Conservation (phyloP, 92 coral and sea anemone genomes). For the Palythoa grandis region DNA sequence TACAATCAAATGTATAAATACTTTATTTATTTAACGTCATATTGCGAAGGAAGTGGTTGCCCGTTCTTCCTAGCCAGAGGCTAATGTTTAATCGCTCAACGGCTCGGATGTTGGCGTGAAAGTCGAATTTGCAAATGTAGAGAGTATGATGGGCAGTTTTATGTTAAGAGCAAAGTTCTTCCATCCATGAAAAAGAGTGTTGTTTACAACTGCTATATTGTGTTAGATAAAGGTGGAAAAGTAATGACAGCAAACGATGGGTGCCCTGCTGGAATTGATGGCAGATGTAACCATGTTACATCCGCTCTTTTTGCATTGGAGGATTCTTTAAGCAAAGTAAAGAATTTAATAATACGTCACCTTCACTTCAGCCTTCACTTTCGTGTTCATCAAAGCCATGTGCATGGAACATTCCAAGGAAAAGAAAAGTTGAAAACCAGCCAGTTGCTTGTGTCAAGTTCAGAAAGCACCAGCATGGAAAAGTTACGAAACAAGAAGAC, state of each 20-base stretch:
- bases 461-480: slow-evolving; percentile 55
- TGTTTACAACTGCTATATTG: slow-evolving; percentile 51
- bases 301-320: slow-evolving; percentile 61
- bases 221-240: slow-evolving; percentile 43
- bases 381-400: slow-evolving; percentile 68
- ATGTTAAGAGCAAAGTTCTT: slow-evolving; percentile 57
- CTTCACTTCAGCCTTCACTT: slow-evolving; percentile 27
- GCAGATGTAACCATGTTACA: slow-evolving; percentile 70
- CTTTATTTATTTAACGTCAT: too few species aligned
- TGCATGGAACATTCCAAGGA: slow-evolving; percentile 68
- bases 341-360: slow-evolving; percentile 25
- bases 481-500: slow-evolving; percentile 35
- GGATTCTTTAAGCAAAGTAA: slow-evolving; percentile 55
- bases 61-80: too few species aligned
- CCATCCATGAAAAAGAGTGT: slow-evolving; percentile 57
- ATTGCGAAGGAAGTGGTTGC: too few species aligned
- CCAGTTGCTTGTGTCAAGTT: slow-evolving; percentile 43
- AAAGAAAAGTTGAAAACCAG: slow-evolving; percentile 56
- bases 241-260: slow-evolving; percentile 61
- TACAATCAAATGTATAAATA: slow-evolving; percentile 31
- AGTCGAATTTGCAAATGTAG: too few species aligned
- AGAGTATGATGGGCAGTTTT: slow-evolving; percentile 45
- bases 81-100: too few species aligned
- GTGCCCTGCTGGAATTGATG: slow-evolving; percentile 69
- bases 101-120: too few species aligned